These are phyloP conservation scores for Cacatua alba DNA, from an alignment of 2,113 vertebrate genomes.

Conservation along the genomic window DNA sequence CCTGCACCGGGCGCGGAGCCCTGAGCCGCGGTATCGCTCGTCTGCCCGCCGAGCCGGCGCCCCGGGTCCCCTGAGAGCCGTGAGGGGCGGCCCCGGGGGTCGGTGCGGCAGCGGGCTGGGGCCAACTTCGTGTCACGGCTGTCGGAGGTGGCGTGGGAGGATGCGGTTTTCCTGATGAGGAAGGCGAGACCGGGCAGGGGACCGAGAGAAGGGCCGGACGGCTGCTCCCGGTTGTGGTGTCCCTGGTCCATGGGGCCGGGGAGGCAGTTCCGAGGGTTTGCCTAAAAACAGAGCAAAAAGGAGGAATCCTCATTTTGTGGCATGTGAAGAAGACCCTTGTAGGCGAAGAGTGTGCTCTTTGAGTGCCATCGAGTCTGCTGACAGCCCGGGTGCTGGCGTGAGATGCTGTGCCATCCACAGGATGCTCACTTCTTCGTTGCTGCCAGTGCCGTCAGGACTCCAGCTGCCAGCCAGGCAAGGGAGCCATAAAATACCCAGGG, in stretches of 20 bases:
- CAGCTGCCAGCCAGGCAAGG: background rate
- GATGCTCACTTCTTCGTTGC: background rate
- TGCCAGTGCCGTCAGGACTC: rapidly evolving
- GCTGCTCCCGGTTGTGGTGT: background rate
- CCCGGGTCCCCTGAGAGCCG: background rate
- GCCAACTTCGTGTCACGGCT: background rate
- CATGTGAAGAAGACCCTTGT: rapidly evolving
- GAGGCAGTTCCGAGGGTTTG: background rate
- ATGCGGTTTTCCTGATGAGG: background rate
- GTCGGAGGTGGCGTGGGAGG: background rate
- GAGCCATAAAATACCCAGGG: rapidly evolving
- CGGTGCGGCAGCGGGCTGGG: background rate
- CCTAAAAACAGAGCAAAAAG: rapidly evolving
- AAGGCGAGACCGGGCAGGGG: background rate
- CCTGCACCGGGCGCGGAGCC: no score
- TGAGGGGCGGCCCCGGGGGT: no score
- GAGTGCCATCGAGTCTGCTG: background rate
- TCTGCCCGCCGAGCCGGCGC: background rate
- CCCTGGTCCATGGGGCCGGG: no score
- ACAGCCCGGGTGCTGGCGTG: background rate
- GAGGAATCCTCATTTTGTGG: background rate
- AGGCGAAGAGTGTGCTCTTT: background rate
- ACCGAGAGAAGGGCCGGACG: background rate
- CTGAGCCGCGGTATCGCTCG: no score
- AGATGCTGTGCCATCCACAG: background rate